Percentiles rank a stretch among this genome's conserved stretches.
Conservation (phyloP, 2,113 vertebrate genomes). For the Trematomus loennbergii region DNA sequence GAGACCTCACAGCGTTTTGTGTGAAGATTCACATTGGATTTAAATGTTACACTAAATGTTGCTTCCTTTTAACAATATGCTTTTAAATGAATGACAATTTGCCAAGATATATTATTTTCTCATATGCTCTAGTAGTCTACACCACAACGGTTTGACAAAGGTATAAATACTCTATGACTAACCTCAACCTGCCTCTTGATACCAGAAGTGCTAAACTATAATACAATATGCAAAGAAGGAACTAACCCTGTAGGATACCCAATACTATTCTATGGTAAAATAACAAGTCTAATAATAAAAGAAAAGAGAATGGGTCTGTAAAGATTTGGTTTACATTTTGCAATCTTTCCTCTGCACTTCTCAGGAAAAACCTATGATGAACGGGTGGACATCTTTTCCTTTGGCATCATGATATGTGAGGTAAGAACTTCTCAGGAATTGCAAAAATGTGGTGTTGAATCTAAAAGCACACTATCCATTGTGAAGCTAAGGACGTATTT, state of each 20-base stretch:
- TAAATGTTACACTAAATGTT: not conserved
- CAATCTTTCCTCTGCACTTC: not conserved
- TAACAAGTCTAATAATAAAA: not conserved
- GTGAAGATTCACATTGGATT: not conserved
- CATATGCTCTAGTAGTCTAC: not conserved
- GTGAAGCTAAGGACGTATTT: not conserved
- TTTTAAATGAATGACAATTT: not conserved
- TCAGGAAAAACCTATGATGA: constrained; percentile 95
- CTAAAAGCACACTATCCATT: not conserved
- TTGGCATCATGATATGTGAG: constrained; percentile 96
- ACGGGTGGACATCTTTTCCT: constrained; percentile 97
- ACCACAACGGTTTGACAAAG: not conserved
- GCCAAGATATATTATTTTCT: not conserved
- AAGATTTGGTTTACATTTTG: not conserved
- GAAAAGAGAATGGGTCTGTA: not conserved
- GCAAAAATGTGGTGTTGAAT: not conserved
- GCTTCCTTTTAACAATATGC: not conserved
- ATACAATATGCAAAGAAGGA: not conserved
- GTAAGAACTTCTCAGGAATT: constrained; percentile 72
- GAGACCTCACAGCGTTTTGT: not conserved
- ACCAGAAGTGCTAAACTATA: not conserved
- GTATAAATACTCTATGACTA: not conserved
- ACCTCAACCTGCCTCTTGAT: not conserved
- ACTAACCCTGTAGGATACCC: not conserved
- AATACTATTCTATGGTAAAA: not conserved